A percentile compares a stretch with the other conserved stretches of the same genome.
These are phyloP conservation scores for Trinectes maculatus DNA, from an alignment of 2,113 vertebrate genomes.

Conservation along the genomic window DNA sequence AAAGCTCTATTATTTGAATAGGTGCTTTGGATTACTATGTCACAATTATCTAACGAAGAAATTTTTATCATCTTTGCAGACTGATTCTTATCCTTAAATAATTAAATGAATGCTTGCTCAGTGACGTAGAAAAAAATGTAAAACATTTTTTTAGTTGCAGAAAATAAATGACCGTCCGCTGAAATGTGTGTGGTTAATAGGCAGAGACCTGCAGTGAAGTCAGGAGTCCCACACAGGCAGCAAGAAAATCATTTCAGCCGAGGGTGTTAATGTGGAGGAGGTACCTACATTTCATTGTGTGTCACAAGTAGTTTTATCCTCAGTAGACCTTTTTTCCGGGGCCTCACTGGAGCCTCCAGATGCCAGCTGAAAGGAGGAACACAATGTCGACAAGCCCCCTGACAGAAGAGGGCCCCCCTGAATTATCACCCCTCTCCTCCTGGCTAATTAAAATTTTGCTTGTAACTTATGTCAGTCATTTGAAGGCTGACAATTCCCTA, in stretches of 20 bases:
- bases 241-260: constrained; percentile 60
- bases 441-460: constrained; percentile 99
- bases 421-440: constrained; percentile 93
- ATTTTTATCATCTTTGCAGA: no score
- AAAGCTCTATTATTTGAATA: neutral
- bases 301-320: constrained; percentile 70
- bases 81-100: neutral
- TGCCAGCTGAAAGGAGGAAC: constrained; percentile 80
- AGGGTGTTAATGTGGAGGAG: constrained; percentile 62
- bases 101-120: neutral
- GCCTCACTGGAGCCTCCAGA: constrained; percentile 75
- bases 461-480: constrained; percentile 97
- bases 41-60: neutral
- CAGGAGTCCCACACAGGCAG: constrained; percentile 9
- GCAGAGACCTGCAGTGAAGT: constrained; percentile 25
- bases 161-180: neutral
- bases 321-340: constrained; percentile 53
- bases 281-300: constrained; percentile 66
- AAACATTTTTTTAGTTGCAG: no score
- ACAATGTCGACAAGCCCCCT: constrained; percentile 85
- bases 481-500: constrained; percentile 88
- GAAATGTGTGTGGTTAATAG: neutral
- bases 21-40: neutral
- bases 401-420: constrained; percentile 87
- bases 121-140: neutral